Evolutionary conservation across 2,113 vertebrate species (phyloP).

Genomic region (Tachysurus vachellii): DNA sequence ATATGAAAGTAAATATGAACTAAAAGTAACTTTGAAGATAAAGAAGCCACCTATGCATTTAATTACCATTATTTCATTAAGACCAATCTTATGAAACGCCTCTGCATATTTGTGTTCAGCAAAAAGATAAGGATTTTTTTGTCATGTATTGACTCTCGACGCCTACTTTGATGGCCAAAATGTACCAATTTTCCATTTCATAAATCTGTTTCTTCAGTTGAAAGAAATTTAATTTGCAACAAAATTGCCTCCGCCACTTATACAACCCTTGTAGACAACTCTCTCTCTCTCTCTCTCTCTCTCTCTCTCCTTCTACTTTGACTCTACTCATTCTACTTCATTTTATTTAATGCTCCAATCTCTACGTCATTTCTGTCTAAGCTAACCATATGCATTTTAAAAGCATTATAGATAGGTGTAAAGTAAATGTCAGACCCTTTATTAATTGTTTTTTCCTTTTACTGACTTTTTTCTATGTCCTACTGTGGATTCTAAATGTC

Average conservation of each 20-base stretch:
- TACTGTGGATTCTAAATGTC: too few relatives aligned
- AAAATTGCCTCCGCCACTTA: not conserved
- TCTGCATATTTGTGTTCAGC: not conserved
- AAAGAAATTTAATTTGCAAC: not conserved
- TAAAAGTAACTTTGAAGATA: not conserved
- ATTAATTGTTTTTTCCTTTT: too few relatives aligned
- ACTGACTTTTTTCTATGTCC: too few relatives aligned
- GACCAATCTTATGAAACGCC: not conserved
- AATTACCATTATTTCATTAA: not conserved
- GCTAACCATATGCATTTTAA: too few relatives aligned
- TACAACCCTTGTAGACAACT: not conserved
- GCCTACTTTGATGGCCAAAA: not conserved
- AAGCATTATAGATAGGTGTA: too few relatives aligned
- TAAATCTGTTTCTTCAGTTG: not conserved
- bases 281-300: not conserved
- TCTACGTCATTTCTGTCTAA: not conserved
- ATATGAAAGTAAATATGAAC: not conserved
- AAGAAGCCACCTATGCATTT: not conserved
- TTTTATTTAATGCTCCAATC: not conserved
- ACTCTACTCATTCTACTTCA: not conserved
- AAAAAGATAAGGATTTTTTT: not conserved
- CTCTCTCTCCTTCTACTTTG: not conserved
- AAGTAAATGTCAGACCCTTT: too few relatives aligned
- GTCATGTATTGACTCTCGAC: not conserved
- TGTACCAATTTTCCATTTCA: not conserved